Conservation (phyloP, 1,140 invertebrate species). For the Trachymyrmex cornetzi region DNA sequence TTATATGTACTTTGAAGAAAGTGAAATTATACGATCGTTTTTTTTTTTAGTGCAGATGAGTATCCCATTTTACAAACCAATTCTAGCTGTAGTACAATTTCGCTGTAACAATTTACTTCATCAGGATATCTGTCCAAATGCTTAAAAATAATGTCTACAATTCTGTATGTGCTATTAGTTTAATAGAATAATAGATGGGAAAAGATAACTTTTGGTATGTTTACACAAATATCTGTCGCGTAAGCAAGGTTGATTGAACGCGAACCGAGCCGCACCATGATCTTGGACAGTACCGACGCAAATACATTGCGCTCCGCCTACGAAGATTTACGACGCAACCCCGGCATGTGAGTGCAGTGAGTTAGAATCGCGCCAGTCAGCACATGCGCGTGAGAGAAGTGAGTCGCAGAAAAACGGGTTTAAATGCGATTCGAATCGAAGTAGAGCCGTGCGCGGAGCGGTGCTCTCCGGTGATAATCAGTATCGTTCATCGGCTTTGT, state of each 20-base stretch:
- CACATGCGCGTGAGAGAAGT: constrained; percentile 70
- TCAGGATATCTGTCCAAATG: background rate
- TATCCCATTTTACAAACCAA: background rate
- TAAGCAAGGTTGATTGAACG: constrained; percentile 6
- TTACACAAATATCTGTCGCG: constrained; percentile 35
- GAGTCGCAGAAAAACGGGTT: constrained; percentile 76
- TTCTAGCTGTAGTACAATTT: background rate
- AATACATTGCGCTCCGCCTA: constrained; percentile 70
- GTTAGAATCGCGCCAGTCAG: constrained; percentile 70
- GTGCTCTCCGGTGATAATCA: constrained; percentile 74
- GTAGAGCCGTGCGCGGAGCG: constrained; percentile 43
- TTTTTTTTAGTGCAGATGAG: background rate
- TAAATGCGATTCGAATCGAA: constrained; percentile 79
- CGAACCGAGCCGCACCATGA: constrained; percentile 20
- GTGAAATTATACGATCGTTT: constrained; percentile 23
- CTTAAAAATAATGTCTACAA: background rate
- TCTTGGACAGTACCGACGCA: constrained; percentile 71
- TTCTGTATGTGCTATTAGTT: background rate
- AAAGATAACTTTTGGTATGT: constrained; percentile 6
- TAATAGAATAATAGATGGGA: background rate
- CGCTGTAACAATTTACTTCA: background rate
- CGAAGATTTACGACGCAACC: constrained; percentile 72
- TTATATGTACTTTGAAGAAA: background rate
- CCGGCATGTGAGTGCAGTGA: constrained; percentile 54
- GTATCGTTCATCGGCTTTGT: constrained; percentile 75